These are phyloP conservation scores for Mactra quadrangularis DNA, from an alignment of 1,140 invertebrate genomes.

Conservation along the genomic window DNA sequence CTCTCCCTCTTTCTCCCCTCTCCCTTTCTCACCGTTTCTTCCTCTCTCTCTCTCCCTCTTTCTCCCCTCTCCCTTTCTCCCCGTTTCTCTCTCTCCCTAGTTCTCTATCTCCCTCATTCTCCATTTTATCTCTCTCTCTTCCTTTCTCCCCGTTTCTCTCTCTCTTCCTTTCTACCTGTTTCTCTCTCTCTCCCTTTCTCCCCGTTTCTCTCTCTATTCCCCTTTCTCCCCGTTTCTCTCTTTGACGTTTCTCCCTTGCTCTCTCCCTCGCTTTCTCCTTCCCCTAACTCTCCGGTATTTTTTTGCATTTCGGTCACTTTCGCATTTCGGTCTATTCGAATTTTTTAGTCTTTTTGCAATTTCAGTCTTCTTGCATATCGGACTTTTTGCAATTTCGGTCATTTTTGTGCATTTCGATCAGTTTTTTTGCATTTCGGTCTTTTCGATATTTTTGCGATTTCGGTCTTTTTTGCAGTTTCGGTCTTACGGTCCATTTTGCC, in stretches of 20 bases:
- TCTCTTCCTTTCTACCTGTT: background rate
- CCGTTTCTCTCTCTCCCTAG: too few relatives aligned
- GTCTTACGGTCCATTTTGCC: too few relatives aligned
- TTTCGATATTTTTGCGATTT: too few relatives aligned
- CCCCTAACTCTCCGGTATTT: slow-evolving; percentile 42
- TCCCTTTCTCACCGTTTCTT: slow-evolving; percentile 56
- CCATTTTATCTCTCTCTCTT: slow-evolving; percentile 25
- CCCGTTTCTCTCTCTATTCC: slow-evolving; percentile 10
- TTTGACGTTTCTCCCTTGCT: slow-evolving; percentile 40
- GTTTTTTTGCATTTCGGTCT: too few relatives aligned
- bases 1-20: slow-evolving; percentile 53
- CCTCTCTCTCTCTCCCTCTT: slow-evolving; percentile 48
- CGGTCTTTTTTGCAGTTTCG: too few relatives aligned
- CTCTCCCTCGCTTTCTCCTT: slow-evolving; percentile 14
- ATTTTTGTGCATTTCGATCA: too few relatives aligned
- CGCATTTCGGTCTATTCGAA: too few relatives aligned
- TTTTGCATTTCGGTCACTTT: too few relatives aligned
- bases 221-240: slow-evolving; percentile 45
- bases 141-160: slow-evolving; percentile 17
- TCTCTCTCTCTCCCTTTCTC: slow-evolving; percentile 52
- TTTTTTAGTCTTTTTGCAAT: too few relatives aligned
- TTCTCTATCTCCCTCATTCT: slow-evolving; percentile 49
- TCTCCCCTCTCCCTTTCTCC: too few relatives aligned
- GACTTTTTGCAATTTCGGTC: too few relatives aligned
- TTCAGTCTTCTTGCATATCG: too few relatives aligned